Conservation (phyloP, 2,888 invertebrate species). For the Agrochola lychnidis region DNA sequence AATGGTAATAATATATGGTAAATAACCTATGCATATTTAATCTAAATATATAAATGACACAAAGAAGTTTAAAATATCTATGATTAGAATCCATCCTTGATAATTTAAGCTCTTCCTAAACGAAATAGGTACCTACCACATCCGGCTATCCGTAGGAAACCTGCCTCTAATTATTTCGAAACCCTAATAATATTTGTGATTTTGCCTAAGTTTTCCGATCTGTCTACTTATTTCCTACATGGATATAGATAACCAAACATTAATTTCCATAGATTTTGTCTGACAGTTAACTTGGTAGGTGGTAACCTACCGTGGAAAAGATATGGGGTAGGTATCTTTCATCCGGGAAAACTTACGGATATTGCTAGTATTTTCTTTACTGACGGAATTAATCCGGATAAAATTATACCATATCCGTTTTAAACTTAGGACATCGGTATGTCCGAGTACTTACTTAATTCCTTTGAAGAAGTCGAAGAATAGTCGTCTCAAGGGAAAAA, state of each 20-base stretch:
- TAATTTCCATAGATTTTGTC: not conserved
- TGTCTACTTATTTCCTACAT: not conserved
- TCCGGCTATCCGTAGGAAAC: not conserved
- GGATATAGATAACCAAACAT: not conserved
- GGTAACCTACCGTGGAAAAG: not conserved
- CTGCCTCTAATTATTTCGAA: not conserved
- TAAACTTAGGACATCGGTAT: slow-evolving; percentile 27
- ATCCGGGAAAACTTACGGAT: too few species aligned
- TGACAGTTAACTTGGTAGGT: not conserved
- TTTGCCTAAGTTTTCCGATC: not conserved
- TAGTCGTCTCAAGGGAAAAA: slow-evolving; percentile 25
- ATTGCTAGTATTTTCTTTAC: not conserved
- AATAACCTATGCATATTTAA: slow-evolving; percentile 3
- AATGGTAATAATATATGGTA: slow-evolving; percentile 8
- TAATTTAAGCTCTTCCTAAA: slow-evolving; percentile 8
- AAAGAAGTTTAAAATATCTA: slow-evolving; percentile 1
- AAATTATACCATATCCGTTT: slow-evolving; percentile 28
- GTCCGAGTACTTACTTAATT: slow-evolving; percentile 20
- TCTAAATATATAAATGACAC: slow-evolving; percentile 6
- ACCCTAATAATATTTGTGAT: not conserved
- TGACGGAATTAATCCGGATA: slow-evolving; percentile 13
- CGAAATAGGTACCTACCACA: not conserved
- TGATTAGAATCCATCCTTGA: not conserved
- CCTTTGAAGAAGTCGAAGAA: slow-evolving; percentile 33
- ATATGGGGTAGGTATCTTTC: not conserved